Conservation (phyloP, 2,113 vertebrate genomes). For the Enhydra lutris region DNA sequence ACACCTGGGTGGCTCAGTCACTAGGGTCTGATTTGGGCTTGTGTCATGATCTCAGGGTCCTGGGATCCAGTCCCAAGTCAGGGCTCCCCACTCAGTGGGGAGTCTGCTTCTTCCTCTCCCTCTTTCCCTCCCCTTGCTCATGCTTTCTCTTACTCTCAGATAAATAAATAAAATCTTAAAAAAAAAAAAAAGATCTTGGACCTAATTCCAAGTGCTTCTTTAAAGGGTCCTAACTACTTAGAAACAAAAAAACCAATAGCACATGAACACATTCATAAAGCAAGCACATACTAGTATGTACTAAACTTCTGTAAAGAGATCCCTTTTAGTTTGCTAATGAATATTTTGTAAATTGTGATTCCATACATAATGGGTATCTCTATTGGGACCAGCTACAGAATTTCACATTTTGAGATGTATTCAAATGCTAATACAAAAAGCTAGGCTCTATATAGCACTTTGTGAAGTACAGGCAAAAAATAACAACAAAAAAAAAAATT, state of each 20-base stretch:
- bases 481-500: neutral
- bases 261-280: neutral
- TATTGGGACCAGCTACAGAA: constrained; percentile 65
- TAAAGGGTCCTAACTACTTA: constrained; percentile 24
- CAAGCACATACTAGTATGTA: neutral
- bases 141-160: neutral
- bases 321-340: constrained; percentile 79
- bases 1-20: neutral
- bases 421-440: neutral
- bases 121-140: neutral
- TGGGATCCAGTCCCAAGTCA: neutral
- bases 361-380: constrained; percentile 79
- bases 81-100: no score
- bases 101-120: neutral
- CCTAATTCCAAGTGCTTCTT: constrained; percentile 65
- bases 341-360: constrained; percentile 77
- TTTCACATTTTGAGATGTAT: constrained; percentile 71
- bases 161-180: neutral
- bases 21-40: neutral
- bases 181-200: constrained; percentile 69
- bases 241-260: neutral
- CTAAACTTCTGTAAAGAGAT: constrained; percentile 68
- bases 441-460: neutral
- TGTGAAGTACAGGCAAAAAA: neutral
- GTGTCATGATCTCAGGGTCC: neutral